phyloP scores from a whole-genome alignment of 2,113 vertebrate species.

The Neoarius graeffei region DNA sequence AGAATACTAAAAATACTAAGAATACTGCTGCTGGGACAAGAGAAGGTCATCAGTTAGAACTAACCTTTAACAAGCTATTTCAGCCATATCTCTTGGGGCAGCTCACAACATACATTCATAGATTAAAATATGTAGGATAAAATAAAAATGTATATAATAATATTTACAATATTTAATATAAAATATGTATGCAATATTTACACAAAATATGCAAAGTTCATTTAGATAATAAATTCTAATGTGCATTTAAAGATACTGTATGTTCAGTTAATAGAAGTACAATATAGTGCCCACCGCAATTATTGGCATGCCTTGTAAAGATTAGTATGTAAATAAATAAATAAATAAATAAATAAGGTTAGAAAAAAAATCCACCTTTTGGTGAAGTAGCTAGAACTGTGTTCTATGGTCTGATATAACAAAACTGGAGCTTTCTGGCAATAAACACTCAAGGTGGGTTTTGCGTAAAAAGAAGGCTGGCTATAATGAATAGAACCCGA shows the following conservation, averaged over 20 bases:
- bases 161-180: too few species aligned
- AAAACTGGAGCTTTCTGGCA: too few species aligned
- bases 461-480: too few species aligned
- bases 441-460: too few species aligned
- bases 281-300: background rate
- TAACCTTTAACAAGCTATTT: background rate
- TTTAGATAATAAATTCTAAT: background rate
- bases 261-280: background rate
- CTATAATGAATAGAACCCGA: too few species aligned
- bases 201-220: background rate
- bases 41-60: background rate
- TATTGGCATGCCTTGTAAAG: too few species aligned
- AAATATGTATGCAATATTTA: background rate
- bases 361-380: too few species aligned
- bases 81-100: background rate
- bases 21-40: background rate
- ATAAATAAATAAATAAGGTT: too few species aligned
- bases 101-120: background rate
- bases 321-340: too few species aligned
- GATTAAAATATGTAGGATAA: background rate
- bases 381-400: too few species aligned
- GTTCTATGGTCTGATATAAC: too few species aligned
- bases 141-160: background rate
- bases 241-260: background rate
- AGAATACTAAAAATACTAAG: background rate